phyloP scores from a whole-genome alignment of 2,113 vertebrate genomes.

The Eolophus roseicapilla region DNA sequence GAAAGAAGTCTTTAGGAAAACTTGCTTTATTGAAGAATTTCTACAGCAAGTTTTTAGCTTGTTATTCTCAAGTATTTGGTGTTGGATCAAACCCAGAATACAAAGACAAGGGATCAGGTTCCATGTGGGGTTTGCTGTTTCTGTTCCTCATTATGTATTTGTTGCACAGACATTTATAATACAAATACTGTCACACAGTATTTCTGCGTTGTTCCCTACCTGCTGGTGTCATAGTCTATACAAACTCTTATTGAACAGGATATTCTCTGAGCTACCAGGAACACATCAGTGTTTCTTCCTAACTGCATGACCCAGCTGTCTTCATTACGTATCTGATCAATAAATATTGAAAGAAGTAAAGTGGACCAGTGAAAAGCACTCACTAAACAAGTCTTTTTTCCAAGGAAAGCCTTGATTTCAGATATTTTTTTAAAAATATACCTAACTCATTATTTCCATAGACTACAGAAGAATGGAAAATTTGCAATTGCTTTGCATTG shows the following conservation, averaged over 20 bases:
- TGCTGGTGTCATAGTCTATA: not conserved
- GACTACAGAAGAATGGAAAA: not conserved
- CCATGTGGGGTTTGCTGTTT: not conserved
- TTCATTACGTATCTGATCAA: slow-evolving; percentile 45
- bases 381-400: not conserved
- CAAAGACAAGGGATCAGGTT: not conserved
- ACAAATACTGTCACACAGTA: not conserved
- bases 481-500: not conserved
- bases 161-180: not conserved
- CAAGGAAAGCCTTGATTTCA: not conserved
- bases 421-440: not conserved
- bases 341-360: slow-evolving; percentile 34
- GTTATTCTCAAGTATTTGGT: not conserved
- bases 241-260: not conserved
- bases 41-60: not conserved
- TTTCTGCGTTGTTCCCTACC: not conserved
- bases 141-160: not conserved
- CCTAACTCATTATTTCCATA: not conserved
- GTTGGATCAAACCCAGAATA: not conserved
- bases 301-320: not conserved
- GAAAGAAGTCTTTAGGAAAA: not conserved
- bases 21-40: not conserved
- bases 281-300: not conserved
- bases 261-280: not conserved
- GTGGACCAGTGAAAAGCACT: slow-evolving; percentile 31